phyloP scores from a whole-genome alignment of 2,113 vertebrate genomes.

The Narcine bancroftii region DNA sequence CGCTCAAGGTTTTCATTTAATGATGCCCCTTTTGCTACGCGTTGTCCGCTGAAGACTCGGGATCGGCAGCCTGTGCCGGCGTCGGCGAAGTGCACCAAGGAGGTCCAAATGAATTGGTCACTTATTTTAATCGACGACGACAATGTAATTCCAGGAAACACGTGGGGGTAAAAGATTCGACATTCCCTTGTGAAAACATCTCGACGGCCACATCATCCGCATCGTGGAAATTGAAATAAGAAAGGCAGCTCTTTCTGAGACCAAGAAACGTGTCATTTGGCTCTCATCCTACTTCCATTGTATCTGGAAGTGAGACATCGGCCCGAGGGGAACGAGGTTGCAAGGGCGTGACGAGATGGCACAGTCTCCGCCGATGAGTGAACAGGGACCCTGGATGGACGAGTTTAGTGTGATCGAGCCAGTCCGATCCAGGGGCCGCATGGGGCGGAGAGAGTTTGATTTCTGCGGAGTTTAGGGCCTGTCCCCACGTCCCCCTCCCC shows the following conservation, averaged over 20 bases:
- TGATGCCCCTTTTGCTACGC: not conserved
- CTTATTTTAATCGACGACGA: not conserved
- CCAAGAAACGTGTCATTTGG: not conserved
- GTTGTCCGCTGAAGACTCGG: not conserved
- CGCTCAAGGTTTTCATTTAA: not conserved
- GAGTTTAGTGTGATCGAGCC: no score
- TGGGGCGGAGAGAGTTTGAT: not conserved
- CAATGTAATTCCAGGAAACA: conserved; percentile 29
- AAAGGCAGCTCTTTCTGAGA: not conserved
- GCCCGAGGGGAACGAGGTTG: not conserved
- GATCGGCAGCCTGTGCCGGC: not conserved
- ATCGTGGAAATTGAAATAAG: not conserved
- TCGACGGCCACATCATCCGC: not conserved
- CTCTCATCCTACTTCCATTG: not conserved
- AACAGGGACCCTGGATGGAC: no score
- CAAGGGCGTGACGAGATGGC: no score
- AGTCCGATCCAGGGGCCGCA: no score
- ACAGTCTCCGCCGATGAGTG: not conserved
- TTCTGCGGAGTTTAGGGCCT: not conserved
- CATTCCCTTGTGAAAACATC: not conserved
- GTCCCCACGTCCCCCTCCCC: not conserved
- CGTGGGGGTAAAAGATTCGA: not conserved
- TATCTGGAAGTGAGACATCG: no score
- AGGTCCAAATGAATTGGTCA: not conserved
- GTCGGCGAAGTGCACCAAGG: no score